Evolutionary conservation across 2,797 vertebrate species (phyloP), one percentile per base, ranked within the genome.

Genomic region (Nasua narica): DNA sequence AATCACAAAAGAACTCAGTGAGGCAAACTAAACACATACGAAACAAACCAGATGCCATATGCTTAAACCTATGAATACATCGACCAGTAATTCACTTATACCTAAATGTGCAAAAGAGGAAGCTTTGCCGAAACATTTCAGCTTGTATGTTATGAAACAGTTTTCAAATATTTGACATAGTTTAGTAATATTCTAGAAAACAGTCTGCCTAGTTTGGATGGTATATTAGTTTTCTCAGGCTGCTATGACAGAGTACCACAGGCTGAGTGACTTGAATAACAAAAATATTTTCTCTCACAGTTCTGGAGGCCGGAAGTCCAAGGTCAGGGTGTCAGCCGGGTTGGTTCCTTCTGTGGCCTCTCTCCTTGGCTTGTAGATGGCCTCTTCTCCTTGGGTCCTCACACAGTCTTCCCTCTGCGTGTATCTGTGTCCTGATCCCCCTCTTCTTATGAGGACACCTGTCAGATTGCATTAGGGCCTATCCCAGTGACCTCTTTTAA

Each of bases 161-260:
- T 81, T 60, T 35, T 89, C 48, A 93, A 95, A 86, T 93, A 79
- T 96, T 96, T 86, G 84, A 93, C 69, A 78, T 29, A 40, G 50
- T 81, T 87, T 62, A 60, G 91, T 46, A 35, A 65, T 58, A 60
- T 52, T 91, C 78, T 67, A 69, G 54, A 60, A 89, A 52, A 74
- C 19, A 90, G 13, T 29, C 78, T 58, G 50, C 37, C 77, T 87
- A 21, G n/a, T 50, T 52, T 69, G 62, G 40, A 27, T 35, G n/a
- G 32, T 18, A 6, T 15, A 3, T 43, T 27, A 12, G 2, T 72
- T 60, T 70, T 3, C 82, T 13, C 5, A 58, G 46, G 48, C 46
- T 54, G 9, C 37, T 4, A 3, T 3, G 0, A 21, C 32, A 21
- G 54, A 23, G 32, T 16, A 0, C 43, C 76, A 16, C 3, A 12